Conservation (phyloP, 2,888 invertebrate species). For the Lasiommata megera region DNA sequence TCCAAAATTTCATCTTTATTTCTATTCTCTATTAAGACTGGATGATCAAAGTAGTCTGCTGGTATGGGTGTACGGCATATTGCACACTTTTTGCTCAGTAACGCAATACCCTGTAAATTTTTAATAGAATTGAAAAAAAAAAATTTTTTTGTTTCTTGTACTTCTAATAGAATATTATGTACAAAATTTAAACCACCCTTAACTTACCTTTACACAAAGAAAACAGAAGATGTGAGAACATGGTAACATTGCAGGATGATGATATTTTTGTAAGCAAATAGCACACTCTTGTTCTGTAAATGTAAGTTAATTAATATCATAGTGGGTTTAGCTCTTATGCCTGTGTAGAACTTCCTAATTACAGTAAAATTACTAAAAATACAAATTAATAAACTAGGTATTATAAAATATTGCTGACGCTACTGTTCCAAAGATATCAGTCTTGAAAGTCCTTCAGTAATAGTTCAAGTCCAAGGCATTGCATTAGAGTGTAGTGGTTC, state of each 20-base stretch:
- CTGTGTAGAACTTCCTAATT: too few relatives aligned
- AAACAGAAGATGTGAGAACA: slow-evolving; percentile 98
- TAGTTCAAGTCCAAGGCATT: too few relatives aligned
- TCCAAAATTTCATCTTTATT: slow-evolving; percentile 44
- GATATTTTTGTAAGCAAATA: slow-evolving; percentile 93
- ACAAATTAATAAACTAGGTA: too few relatives aligned
- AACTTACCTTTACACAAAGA: slow-evolving; percentile 91
- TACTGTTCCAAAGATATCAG: too few relatives aligned
- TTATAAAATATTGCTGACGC: too few relatives aligned
- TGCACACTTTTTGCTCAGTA: slow-evolving; percentile 93
- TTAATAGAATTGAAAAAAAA: neutral
- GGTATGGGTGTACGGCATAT: slow-evolving; percentile 96
- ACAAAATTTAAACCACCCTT: too few relatives aligned
- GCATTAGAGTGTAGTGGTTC: too few relatives aligned
- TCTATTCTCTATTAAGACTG: slow-evolving; percentile 84
- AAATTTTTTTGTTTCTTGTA: too few relatives aligned
- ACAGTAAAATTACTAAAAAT: too few relatives aligned
- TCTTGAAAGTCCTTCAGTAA: too few relatives aligned
- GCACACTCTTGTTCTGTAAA: slow-evolving; percentile 87
- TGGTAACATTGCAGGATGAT: slow-evolving; percentile 95
- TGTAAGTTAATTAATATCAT: neutral
- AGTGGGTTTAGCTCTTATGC: too few relatives aligned
- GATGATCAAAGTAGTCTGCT: slow-evolving; percentile 92
- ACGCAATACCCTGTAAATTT: slow-evolving; percentile 85
- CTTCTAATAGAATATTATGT: too few relatives aligned